Evolutionary conservation across 2,797 vertebrate species (phyloP).

Genomic region (Gallinago solitaria): DNA sequence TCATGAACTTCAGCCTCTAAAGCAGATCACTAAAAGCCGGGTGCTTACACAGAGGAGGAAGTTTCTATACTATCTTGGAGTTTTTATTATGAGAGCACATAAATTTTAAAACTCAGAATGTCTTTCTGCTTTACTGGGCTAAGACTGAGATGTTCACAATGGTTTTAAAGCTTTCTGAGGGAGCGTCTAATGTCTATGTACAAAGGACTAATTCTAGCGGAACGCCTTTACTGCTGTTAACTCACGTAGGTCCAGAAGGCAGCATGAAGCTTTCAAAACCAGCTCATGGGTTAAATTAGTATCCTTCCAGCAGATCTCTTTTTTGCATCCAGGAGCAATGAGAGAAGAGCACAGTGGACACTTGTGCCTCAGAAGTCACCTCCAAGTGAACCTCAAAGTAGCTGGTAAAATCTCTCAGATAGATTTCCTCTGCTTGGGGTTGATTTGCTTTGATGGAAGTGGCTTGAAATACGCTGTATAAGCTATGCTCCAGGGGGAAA

Average conservation of each 20-base stretch:
- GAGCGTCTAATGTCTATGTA: background rate
- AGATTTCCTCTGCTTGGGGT: background rate
- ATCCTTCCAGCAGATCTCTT: background rate
- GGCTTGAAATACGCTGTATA: background rate
- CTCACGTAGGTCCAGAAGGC: background rate
- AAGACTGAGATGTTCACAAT: background rate
- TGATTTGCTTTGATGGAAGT: background rate
- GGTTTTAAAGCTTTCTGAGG: background rate
- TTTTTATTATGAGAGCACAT: background rate
- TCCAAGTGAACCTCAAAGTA: background rate
- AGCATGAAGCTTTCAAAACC: background rate
- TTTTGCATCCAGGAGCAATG: background rate
- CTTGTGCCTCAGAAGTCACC: background rate
- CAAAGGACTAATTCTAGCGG: background rate
- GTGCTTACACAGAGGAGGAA: background rate
- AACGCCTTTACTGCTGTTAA: background rate
- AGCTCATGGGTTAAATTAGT: background rate
- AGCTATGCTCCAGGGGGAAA: background rate
- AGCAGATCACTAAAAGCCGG: background rate
- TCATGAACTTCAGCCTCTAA: background rate
- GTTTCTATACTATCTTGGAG: background rate
- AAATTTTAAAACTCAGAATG: background rate
- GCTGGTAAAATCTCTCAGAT: background rate
- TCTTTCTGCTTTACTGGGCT: background rate
- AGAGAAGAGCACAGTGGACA: background rate